Evolutionary conservation across 2,113 vertebrate genomes (phyloP).

Genomic region (Onychostoma macrolepis): DNA sequence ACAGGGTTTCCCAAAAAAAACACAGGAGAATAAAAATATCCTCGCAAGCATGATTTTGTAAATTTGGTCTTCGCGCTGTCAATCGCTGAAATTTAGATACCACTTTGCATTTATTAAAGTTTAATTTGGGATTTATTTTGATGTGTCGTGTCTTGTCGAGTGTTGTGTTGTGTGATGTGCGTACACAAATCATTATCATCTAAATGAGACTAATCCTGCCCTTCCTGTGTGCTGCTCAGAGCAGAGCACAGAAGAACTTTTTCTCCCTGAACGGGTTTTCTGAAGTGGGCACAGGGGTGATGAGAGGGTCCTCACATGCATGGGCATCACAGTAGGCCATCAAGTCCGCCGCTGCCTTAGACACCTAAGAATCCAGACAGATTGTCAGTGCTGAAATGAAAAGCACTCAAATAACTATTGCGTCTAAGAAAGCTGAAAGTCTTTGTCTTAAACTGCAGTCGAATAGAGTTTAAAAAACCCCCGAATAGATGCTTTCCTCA

Average conservation of each 20-base stretch:
- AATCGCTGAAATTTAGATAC: slow-evolving; percentile 21
- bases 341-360: slow-evolving; percentile 90
- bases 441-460: background rate
- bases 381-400: background rate
- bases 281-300: slow-evolving; percentile 91
- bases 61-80: slow-evolving; percentile 24
- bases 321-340: slow-evolving; percentile 93
- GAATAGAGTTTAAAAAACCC: background rate
- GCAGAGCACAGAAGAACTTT: slow-evolving; percentile 92
- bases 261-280: slow-evolving; percentile 95
- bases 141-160: background rate
- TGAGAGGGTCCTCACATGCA: slow-evolving; percentile 88
- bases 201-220: slow-evolving; percentile 58
- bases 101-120: background rate
- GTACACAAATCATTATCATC: slow-evolving; percentile 58
- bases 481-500: background rate
- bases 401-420: background rate
- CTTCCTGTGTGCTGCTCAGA: slow-evolving; percentile 76
- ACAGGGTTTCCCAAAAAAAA: slow-evolving; percentile 59
- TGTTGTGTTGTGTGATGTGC: slow-evolving; percentile 41
- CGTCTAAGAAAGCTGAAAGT: background rate
- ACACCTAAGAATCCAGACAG: slow-evolving; percentile 78
- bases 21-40: slow-evolving; percentile 42
- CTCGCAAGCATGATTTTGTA: slow-evolving; percentile 15
- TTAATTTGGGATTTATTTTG: slow-evolving; percentile 12